Percentiles rank a stretch among this genome's conserved stretches.
Evolutionary conservation across 2,888 invertebrate genomes (phyloP).

Genomic region (Melipona bicolor): DNA sequence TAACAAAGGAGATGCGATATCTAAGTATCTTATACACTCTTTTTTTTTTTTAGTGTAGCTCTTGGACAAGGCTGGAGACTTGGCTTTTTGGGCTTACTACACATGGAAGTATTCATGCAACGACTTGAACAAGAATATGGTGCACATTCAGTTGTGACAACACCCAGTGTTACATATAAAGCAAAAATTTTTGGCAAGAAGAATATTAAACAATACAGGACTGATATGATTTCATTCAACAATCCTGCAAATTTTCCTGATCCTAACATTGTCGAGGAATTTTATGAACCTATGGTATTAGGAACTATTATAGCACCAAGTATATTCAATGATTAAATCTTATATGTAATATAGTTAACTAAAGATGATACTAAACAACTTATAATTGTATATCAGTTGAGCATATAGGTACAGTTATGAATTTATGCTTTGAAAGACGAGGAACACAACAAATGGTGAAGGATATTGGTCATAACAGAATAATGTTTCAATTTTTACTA

Average conservation of each 20-base stretch:
- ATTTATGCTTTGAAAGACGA: slow-evolving; percentile 91
- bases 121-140: slow-evolving; percentile 93
- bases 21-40: background rate
- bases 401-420: slow-evolving; percentile 89
- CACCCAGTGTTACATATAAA: slow-evolving; percentile 94
- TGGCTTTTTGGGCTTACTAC: slow-evolving; percentile 94
- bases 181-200: slow-evolving; percentile 91
- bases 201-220: slow-evolving; percentile 88
- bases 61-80: slow-evolving; percentile 95
- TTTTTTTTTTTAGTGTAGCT: slow-evolving; percentile 89
- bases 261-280: slow-evolving; percentile 88
- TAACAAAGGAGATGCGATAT: background rate
- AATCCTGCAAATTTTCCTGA: slow-evolving; percentile 92
- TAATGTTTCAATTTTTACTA: slow-evolving; percentile 92
- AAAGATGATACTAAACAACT: background rate
- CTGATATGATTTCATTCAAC: slow-evolving; percentile 87
- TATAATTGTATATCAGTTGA: slow-evolving; percentile 83
- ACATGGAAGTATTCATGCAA: slow-evolving; percentile 95
- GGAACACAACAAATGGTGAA: slow-evolving; percentile 89
- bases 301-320: slow-evolving; percentile 95
- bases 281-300: slow-evolving; percentile 94
- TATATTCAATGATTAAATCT: slow-evolving; percentile 63
- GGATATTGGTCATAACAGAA: slow-evolving; percentile 92
- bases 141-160: slow-evolving; percentile 92
- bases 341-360: background rate